phyloP scores from a whole-genome alignment of 2,888 invertebrate genomes.

The Allolobophora icterica region DNA sequence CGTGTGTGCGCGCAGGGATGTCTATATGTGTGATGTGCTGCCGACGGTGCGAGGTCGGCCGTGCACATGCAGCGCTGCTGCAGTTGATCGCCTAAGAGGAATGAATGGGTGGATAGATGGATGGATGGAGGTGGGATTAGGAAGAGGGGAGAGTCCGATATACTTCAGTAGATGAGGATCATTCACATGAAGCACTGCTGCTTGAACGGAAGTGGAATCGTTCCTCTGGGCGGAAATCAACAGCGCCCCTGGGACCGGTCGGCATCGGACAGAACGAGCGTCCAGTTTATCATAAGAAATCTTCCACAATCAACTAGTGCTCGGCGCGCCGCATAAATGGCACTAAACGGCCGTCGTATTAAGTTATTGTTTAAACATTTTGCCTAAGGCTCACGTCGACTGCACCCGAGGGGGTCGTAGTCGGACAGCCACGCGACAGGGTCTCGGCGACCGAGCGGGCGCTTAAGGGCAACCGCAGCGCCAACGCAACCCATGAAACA shows the following conservation, averaged over 20 bases:
- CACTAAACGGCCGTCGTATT: slow-evolving; percentile 26
- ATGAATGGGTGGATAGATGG: background rate
- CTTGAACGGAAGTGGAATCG: background rate
- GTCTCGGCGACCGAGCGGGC: background rate
- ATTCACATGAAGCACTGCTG: slow-evolving; percentile 27
- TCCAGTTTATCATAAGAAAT: background rate
- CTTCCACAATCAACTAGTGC: slow-evolving; percentile 20
- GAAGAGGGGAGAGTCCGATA: background rate
- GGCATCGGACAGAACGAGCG: background rate
- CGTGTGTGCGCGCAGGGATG: background rate
- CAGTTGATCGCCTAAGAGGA: background rate
- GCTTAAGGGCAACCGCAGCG: slow-evolving; percentile 9
- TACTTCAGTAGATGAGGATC: slow-evolving; percentile 11
- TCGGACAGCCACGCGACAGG: background rate
- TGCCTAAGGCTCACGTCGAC: slow-evolving; percentile 26
- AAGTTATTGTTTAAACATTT: slow-evolving; percentile 30
- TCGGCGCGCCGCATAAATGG: background rate
- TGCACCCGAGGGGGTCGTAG: slow-evolving; percentile 21
- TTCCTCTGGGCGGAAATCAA: slow-evolving; percentile 1
- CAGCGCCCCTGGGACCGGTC: background rate
- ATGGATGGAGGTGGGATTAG: background rate
- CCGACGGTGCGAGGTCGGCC: background rate
- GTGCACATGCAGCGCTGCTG: background rate
- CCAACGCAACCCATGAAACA: background rate
- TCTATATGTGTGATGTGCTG: background rate